Conservation (phyloP, 2,797 vertebrate genomes). For the Poecilia picta region DNA sequence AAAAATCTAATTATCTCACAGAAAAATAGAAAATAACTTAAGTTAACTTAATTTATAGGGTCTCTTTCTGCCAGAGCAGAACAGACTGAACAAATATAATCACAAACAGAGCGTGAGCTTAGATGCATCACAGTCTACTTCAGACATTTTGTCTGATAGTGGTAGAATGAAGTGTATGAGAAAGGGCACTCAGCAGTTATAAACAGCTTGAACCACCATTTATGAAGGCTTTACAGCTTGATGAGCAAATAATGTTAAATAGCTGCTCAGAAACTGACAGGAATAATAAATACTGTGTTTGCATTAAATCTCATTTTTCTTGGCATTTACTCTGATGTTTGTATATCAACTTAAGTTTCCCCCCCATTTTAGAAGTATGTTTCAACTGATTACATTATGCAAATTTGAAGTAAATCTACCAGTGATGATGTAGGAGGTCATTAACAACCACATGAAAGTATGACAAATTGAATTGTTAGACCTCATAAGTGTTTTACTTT, state of each 20-base stretch:
- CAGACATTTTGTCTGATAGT: background rate
- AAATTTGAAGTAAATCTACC: background rate
- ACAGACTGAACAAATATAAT: background rate
- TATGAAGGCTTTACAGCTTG: background rate
- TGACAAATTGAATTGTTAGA: background rate
- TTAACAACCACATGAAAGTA: background rate
- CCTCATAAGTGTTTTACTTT: background rate
- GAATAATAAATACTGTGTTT: background rate
- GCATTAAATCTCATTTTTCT: background rate
- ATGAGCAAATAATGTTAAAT: background rate
- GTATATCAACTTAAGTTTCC: background rate
- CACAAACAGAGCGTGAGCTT: background rate
- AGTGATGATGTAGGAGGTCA: background rate
- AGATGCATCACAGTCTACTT: background rate
- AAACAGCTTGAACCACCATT: background rate
- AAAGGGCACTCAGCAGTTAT: background rate
- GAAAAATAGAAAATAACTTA: background rate
- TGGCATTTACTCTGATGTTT: background rate
- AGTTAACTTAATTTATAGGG: background rate
- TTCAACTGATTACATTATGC: background rate
- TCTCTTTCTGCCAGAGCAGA: background rate
- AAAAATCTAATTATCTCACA: background rate
- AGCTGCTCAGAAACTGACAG: background rate
- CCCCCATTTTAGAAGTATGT: background rate
- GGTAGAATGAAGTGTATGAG: background rate